These are phyloP conservation scores for Dione juno DNA, from an alignment of 2,888 invertebrate species.

Conservation along the genomic window DNA sequence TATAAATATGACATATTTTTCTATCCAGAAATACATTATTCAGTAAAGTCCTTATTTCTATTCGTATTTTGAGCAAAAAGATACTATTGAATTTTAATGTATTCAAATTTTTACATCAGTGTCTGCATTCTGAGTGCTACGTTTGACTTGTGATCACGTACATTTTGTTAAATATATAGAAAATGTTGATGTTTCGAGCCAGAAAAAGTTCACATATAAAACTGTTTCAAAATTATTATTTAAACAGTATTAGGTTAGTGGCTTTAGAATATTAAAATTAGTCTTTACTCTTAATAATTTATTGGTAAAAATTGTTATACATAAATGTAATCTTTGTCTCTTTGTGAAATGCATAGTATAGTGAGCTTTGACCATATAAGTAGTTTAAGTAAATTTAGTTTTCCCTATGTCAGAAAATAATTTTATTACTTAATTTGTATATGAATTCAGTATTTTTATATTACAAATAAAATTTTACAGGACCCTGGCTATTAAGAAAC, in stretches of 20 bases:
- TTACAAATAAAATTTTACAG: conserved; percentile 26
- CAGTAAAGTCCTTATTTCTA: conserved; percentile 3
- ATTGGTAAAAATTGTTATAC: no score
- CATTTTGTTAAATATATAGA: not conserved
- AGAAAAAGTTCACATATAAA: conserved; percentile 10
- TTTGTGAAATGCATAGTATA: no score
- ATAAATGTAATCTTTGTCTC: no score
- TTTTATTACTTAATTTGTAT: no score
- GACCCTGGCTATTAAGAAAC: conserved; percentile 44
- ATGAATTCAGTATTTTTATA: not conserved
- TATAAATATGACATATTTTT: not conserved
- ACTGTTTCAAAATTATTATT: conserved; percentile 7
- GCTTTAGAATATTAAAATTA: not conserved
- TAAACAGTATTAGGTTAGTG: conserved; percentile 29
- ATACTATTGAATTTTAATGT: conserved; percentile 26
- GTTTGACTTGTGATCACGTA: conserved; percentile 5
- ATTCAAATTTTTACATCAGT: conserved; percentile 24
- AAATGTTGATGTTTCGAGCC: conserved; percentile 24
- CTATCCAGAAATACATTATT: conserved; percentile 6
- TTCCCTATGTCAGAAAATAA: no score
- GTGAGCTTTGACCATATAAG: no score
- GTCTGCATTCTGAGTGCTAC: conserved; percentile 10
- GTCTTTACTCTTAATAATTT: no score
- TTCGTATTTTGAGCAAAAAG: not conserved
- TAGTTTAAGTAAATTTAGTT: no score